Evolutionary conservation across 1,140 invertebrate genomes (phyloP).

Genomic region (Drosophila triauraria): DNA sequence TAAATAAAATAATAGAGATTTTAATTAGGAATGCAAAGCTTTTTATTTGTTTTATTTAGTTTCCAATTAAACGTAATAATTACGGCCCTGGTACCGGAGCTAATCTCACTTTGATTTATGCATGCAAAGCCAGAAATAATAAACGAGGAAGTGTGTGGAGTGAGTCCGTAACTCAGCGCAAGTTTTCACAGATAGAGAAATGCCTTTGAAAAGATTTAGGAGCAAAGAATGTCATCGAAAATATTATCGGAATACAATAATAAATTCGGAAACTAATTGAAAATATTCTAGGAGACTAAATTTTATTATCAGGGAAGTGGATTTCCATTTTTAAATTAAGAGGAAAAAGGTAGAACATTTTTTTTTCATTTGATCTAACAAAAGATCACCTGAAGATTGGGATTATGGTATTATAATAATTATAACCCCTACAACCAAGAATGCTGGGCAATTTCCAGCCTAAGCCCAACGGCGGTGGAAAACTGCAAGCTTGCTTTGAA

Average conservation of each 20-base stretch:
- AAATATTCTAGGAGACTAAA: background rate
- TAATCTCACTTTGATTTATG: constrained; percentile 62
- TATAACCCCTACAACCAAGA: background rate
- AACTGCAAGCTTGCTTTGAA: background rate
- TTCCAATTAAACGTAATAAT: background rate
- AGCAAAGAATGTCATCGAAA: constrained; percentile 7
- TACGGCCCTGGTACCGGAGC: constrained; percentile 11
- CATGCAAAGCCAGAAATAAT: constrained; percentile 59
- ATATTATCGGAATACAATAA: background rate
- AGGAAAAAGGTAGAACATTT: background rate
- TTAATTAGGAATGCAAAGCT: background rate
- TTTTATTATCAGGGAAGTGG: background rate
- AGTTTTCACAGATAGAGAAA: constrained; percentile 7
- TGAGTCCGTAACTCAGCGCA: constrained; percentile 56
- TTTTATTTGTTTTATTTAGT: background rate
- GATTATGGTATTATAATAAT: constrained; percentile 7
- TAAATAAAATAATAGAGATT: background rate
- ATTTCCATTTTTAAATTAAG: background rate
- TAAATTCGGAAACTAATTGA: background rate
- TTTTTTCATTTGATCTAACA: background rate
- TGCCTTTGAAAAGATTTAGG: constrained; percentile 11
- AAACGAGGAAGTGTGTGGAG: constrained; percentile 58
- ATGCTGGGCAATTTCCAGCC: background rate
- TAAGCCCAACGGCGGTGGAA: constrained; percentile 2
- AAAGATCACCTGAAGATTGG: background rate